Conservation (phyloP, 2,113 vertebrate species). For the Dipodomys merriami region DNA sequence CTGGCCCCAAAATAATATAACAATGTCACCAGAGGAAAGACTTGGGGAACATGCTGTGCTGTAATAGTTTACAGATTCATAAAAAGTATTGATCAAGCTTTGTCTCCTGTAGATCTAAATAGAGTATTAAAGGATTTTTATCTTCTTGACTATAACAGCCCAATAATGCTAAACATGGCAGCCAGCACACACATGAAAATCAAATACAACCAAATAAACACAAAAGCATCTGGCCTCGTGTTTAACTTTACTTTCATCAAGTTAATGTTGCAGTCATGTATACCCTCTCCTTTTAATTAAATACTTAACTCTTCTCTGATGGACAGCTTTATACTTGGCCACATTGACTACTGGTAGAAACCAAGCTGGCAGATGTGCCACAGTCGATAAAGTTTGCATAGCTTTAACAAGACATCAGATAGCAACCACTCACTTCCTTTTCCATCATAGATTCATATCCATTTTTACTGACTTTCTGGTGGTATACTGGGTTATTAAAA, state of each 20-base stretch:
- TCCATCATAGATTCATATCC: not conserved
- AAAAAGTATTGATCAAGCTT: slow-evolving; percentile 74
- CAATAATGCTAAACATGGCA: slow-evolving; percentile 50
- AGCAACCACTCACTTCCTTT: not conserved
- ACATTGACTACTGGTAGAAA: slow-evolving; percentile 4
- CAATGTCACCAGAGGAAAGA: slow-evolving; percentile 71
- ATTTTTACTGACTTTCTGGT: not conserved
- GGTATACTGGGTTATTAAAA: not conserved
- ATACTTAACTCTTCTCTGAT: slow-evolving; percentile 70
- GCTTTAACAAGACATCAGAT: slow-evolving; percentile 3
- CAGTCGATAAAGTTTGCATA: not conserved
- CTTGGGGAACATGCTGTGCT: slow-evolving; percentile 64
- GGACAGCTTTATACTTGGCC: slow-evolving; percentile 61
- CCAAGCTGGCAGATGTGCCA: not conserved
- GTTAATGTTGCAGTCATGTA: slow-evolving; percentile 70
- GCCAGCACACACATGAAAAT: slow-evolving; percentile 73
- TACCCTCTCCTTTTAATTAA: slow-evolving; percentile 64
- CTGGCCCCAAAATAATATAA: slow-evolving; percentile 78
- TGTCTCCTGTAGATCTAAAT: slow-evolving; percentile 76
- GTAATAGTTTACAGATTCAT: slow-evolving; percentile 78
- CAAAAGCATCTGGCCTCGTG: slow-evolving; percentile 55
- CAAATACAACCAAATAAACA: slow-evolving; percentile 60
- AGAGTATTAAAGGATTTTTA: slow-evolving; percentile 76
- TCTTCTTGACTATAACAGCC: slow-evolving; percentile 66
- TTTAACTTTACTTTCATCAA: slow-evolving; percentile 69